Conservation (phyloP, 2,888 invertebrate species). For the Nowickia ferox region DNA sequence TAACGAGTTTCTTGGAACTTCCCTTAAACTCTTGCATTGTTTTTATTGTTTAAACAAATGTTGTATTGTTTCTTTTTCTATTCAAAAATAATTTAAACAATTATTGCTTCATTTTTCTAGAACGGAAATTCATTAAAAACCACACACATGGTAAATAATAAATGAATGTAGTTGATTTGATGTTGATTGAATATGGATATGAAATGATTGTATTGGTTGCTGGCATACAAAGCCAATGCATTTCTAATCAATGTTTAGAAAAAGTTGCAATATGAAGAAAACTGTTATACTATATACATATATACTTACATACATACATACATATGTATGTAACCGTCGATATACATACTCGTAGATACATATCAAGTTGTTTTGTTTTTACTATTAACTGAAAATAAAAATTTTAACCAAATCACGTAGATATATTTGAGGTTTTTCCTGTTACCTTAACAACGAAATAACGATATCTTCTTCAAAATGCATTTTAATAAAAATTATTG, state of each 20-base stretch:
- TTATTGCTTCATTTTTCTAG: constrained; percentile 43
- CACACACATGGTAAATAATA: constrained; percentile 70
- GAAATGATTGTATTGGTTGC: constrained; percentile 49
- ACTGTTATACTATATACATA: not conserved
- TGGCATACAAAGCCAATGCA: constrained; percentile 25
- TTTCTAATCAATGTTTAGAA: constrained; percentile 56
- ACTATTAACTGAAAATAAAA: not conserved
- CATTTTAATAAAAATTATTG: not conserved
- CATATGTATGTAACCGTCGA: no score
- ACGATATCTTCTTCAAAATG: constrained; percentile 8
- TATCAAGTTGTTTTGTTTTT: not conserved
- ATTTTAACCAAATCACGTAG: constrained; percentile 69
- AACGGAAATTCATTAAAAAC: constrained; percentile 71
- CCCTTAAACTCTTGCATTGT: constrained; percentile 12
- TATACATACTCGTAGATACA: no score
- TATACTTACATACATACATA: no score
- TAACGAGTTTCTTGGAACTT: constrained; percentile 57
- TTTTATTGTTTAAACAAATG: not conserved
- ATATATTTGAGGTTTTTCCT: constrained; percentile 68
- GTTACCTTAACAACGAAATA: constrained; percentile 58
- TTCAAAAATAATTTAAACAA: constrained; percentile 38
- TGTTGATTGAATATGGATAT: constrained; percentile 16
- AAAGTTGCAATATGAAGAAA: constrained; percentile 10
- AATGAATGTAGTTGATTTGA: constrained; percentile 21
- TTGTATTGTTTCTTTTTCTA: constrained; percentile 7